phyloP scores from a whole-genome alignment of 2,797 vertebrate genomes.

The Acipenser transmontanus region DNA sequence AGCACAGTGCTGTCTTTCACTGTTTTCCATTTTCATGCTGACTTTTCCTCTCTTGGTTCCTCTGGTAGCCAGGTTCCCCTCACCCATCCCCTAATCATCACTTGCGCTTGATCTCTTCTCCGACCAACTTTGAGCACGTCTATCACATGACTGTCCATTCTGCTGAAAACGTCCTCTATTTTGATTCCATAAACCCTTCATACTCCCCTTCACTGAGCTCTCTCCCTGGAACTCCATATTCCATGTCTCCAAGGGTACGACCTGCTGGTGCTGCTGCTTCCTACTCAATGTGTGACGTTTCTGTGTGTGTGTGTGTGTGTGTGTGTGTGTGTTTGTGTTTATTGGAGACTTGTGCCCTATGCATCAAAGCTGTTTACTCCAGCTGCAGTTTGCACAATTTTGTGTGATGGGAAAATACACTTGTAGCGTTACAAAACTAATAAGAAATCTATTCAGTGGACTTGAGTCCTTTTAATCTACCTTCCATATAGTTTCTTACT shows the following conservation, averaged over 20 bases:
- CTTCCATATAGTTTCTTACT: too few relatives aligned
- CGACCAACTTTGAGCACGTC: slow-evolving; percentile 80
- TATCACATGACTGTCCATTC: slow-evolving; percentile 82
- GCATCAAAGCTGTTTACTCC: not conserved
- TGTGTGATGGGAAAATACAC: not conserved
- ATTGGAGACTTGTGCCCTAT: not conserved
- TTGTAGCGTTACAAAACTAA: too few relatives aligned
- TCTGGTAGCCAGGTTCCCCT: slow-evolving; percentile 66
- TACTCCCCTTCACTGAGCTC: slow-evolving; percentile 60
- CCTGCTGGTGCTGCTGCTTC: slow-evolving; percentile 41
- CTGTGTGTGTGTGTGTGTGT: slow-evolving; percentile 22
- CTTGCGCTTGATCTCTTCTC: slow-evolving; percentile 72
- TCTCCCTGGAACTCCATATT: slow-evolving; percentile 61
- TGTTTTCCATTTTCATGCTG: not conserved
- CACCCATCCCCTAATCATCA: slow-evolving; percentile 60
- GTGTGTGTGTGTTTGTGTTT: not conserved
- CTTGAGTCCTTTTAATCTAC: too few relatives aligned
- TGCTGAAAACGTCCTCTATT: slow-evolving; percentile 74
- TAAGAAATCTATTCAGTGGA: too few relatives aligned
- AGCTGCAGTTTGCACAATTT: not conserved
- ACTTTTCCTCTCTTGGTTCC: slow-evolving; percentile 47
- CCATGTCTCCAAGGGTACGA: slow-evolving; percentile 71
- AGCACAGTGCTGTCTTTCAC: not conserved
- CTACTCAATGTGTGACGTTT: slow-evolving; percentile 24
- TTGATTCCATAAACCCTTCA: slow-evolving; percentile 61